A percentile compares a stretch with the other conserved stretches of the same genome.
Conservation (phyloP, 2,797 vertebrate species). For the Microctenopoma steveboyesi region DNA sequence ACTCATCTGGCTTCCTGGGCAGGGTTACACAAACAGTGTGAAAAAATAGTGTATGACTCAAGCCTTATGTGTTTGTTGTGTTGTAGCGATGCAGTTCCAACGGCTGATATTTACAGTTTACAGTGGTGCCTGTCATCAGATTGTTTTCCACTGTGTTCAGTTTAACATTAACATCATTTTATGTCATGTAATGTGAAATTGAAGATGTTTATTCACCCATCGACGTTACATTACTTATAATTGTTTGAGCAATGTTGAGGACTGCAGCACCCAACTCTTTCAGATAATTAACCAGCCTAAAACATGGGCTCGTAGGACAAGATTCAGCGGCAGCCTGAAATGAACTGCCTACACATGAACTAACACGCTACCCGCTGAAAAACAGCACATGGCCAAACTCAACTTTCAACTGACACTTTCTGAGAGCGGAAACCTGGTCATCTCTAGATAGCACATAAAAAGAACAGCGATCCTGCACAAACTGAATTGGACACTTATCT, state of each 20-base stretch:
- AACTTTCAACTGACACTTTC: not conserved
- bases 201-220: not conserved
- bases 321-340: not conserved
- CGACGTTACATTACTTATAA: no score
- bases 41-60: constrained; percentile 41
- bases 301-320: not conserved
- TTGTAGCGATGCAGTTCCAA: constrained; percentile 24
- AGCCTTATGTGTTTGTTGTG: constrained; percentile 25
- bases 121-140: no score
- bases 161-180: no score
- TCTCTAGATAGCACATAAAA: constrained; percentile 29
- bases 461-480: constrained; percentile 24
- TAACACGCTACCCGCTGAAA: not conserved
- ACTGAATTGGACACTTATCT: constrained; percentile 34
- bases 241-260: not conserved
- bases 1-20: constrained; percentile 29
- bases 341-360: no score
- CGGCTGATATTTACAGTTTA: constrained; percentile 1
- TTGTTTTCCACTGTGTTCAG: no score
- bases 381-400: not conserved
- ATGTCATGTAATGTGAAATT: not conserved
- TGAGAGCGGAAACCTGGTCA: not conserved
- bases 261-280: not conserved
- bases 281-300: no score
- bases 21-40: constrained; percentile 8